Evolutionary conservation across 1,140 invertebrate species (phyloP).

Genomic region (Pinna nobilis): DNA sequence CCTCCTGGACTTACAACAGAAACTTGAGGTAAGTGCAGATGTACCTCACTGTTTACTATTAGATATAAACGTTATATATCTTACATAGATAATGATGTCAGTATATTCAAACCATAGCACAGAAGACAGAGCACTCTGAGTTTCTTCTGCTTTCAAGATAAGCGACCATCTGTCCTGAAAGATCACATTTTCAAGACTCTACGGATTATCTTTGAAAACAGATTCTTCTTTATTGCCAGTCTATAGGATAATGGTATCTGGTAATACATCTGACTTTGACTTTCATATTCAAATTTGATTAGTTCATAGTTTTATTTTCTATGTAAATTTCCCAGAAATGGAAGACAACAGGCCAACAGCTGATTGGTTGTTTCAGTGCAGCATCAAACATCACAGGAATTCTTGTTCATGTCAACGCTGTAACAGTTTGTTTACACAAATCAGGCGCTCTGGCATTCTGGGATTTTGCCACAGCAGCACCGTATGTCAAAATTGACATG

Average conservation of each 20-base stretch:
- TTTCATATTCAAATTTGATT: too few relatives aligned
- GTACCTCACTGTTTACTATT: neutral
- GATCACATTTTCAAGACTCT: too few relatives aligned
- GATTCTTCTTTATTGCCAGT: too few relatives aligned
- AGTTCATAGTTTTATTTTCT: neutral
- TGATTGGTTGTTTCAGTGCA: conserved; percentile 91
- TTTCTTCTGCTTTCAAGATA: too few relatives aligned
- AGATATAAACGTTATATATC: neutral
- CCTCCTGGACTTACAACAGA: conserved; percentile 84
- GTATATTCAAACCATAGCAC: too few relatives aligned
- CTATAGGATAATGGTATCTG: too few relatives aligned
- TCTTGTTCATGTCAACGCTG: conserved; percentile 87
- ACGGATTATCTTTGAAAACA: too few relatives aligned
- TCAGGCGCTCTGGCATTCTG: conserved; percentile 90
- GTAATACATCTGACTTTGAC: too few relatives aligned
- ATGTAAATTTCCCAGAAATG: conserved; percentile 41
- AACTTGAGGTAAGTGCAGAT: conserved; percentile 79
- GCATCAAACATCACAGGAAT: conserved; percentile 94
- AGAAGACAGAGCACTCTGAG: too few relatives aligned
- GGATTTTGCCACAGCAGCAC: conserved; percentile 91
- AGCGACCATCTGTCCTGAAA: too few relatives aligned
- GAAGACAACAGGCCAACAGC: conserved; percentile 68
- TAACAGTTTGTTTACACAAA: conserved; percentile 87
- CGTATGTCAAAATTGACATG: conserved; percentile 89
- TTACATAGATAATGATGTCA: too few relatives aligned